phyloP scores from a whole-genome alignment of 2,113 vertebrate genomes.

The Setophaga coronata region DNA sequence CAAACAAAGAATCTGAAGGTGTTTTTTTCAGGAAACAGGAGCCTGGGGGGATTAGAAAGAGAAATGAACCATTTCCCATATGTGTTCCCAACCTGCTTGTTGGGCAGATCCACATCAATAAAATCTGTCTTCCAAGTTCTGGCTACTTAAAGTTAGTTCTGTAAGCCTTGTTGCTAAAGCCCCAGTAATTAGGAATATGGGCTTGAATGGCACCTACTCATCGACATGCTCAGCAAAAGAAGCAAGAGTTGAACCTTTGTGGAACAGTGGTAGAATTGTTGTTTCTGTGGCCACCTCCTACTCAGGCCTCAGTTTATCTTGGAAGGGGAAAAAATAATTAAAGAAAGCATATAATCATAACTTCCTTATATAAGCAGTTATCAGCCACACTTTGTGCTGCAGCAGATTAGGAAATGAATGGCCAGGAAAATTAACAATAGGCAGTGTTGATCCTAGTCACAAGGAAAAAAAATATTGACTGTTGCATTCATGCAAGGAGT shows the following conservation, averaged over 20 bases:
- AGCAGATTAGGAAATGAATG: neutral
- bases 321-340: neutral
- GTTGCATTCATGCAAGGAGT: neutral
- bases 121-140: constrained; percentile 7
- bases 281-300: neutral
- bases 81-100: neutral
- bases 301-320: neutral
- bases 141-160: neutral
- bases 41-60: neutral
- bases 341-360: neutral
- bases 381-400: neutral
- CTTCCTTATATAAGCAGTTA: neutral
- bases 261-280: neutral
- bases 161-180: neutral
- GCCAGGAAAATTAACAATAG: neutral
- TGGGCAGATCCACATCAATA: constrained; percentile 21
- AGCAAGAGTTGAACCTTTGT: neutral
- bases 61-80: neutral
- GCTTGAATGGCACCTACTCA: neutral
- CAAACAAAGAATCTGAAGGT: neutral
- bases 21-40: constrained; percentile 1
- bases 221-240: neutral
- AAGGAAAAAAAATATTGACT: neutral
- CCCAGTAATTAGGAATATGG: neutral
- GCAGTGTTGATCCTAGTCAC: neutral